Base-by-base conservation (phyloP, 2,797 vertebrate species). In the Petrocephalus schoutedeni region DNA sequence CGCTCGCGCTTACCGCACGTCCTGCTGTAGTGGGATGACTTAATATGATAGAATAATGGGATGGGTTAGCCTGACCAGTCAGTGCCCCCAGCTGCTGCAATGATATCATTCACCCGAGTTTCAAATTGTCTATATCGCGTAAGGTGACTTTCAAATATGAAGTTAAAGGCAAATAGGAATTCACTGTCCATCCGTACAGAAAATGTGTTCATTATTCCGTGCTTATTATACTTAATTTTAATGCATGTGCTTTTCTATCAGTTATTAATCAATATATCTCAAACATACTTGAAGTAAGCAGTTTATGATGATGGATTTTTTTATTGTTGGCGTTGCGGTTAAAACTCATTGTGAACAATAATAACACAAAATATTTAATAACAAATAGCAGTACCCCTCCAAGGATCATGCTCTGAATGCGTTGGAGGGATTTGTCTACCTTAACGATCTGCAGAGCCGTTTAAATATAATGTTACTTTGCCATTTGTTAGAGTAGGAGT, bases 1-100 rank as follows among this genome's bases (percentile, higher is more conserved):
- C 77, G 85, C 89, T 88, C 87, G 89, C 90, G 83, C 90, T 89
- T 89, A 89, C 89, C 54, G 86, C 88, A 89, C 89, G 89, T 92
- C 89, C 89, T 89, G 87, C 91, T 91, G 82, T 89, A 80, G 83
- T 12, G 82, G 87, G 90, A 86, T 85, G 80, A 87, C 54, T 88
- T 88, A 77, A 88, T 86, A 49, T 58, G 49, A 45, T 41, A 87
- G 71, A 89, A 12, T 57, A 32, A 89, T 87, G 88, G 12, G 6
- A 21, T 51, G 7, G 19, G 36, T 88, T 19, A 84, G 36, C 36
- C 14, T 16, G 53, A 14, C 49, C 21, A 28, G 21, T 88, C 64
- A 61, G 61, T 74, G 59, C 61, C 41, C 59, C 61, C 7, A 19
- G 28, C 74, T 51, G 19, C 19, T 58, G 3, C 12, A 6, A 84